These are phyloP conservation scores for Anableps anableps DNA, from an alignment of 2,797 vertebrate species.

Conservation along the genomic window DNA sequence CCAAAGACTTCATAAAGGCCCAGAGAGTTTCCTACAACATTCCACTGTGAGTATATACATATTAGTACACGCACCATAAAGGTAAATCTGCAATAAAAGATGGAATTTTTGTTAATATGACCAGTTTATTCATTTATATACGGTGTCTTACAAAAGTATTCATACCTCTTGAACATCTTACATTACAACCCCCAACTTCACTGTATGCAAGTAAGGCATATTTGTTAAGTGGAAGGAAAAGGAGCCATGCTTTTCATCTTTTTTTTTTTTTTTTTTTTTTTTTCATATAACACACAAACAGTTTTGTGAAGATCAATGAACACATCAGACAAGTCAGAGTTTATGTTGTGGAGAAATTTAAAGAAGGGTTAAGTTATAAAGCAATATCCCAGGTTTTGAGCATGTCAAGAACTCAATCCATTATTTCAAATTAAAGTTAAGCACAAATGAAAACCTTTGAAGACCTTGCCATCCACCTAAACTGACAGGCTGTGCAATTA, in stretches of 20 bases:
- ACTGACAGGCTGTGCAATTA: too few relatives aligned
- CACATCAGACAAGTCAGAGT: not conserved
- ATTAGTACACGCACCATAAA: not conserved
- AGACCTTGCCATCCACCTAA: too few relatives aligned
- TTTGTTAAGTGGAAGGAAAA: too few relatives aligned
- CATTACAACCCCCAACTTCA: not conserved
- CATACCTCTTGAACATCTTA: not conserved
- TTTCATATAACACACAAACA: not conserved
- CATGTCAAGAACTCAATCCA: not conserved
- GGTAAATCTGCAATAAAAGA: not conserved
- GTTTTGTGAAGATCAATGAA: not conserved
- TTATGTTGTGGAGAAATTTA: not conserved
- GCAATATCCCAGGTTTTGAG: not conserved
- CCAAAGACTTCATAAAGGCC: constrained; percentile 97
- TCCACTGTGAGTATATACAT: constrained; percentile 88
- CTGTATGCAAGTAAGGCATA: too few relatives aligned
- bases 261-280: not conserved
- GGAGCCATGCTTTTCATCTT: not conserved
- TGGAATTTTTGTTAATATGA: not conserved
- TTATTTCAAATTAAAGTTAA: not conserved
- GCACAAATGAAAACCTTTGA: not conserved
- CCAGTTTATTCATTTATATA: not conserved
- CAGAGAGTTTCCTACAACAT: constrained; percentile 99
- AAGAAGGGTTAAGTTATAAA: not conserved
- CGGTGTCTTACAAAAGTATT: not conserved